phyloP scores from a whole-genome alignment of 1,140 invertebrate genomes.

The Lerema accius region DNA sequence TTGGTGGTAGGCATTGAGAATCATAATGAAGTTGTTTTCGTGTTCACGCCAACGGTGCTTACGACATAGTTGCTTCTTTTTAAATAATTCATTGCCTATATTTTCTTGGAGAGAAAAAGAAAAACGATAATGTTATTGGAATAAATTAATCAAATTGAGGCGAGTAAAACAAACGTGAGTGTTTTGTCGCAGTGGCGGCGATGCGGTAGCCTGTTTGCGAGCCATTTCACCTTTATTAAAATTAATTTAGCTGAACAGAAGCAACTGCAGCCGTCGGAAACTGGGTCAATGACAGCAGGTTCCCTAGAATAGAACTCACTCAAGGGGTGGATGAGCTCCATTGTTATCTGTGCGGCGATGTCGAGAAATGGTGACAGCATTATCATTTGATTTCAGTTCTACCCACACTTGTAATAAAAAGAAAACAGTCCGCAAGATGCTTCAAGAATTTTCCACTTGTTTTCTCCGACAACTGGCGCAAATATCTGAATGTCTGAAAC shows the following conservation, averaged over 20 bases:
- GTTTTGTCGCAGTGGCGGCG: slow-evolving; percentile 37
- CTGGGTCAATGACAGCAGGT: slow-evolving; percentile 65
- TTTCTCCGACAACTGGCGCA: not conserved
- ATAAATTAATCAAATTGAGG: slow-evolving; percentile 6
- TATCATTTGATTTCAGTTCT: slow-evolving; percentile 34
- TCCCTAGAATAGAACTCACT: slow-evolving; percentile 60
- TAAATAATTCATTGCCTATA: no score
- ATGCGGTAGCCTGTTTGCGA: slow-evolving; percentile 46
- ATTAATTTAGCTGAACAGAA: slow-evolving; percentile 55
- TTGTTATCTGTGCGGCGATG: slow-evolving; percentile 48
- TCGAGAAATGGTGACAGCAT: slow-evolving; percentile 33
- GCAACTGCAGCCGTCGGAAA: slow-evolving; percentile 42
- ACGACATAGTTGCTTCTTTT: no score
- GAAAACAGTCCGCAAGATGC: not conserved
- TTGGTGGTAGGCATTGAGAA: no score
- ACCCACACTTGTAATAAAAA: slow-evolving; percentile 8
- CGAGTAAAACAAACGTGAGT: slow-evolving; percentile 7
- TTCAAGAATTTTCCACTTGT: slow-evolving; percentile 1
- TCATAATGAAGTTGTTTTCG: no score
- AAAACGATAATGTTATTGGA: not conserved
- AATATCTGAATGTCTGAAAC: not conserved
- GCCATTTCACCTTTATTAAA: slow-evolving; percentile 62
- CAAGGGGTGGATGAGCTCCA: slow-evolving; percentile 57
- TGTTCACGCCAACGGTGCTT: no score
- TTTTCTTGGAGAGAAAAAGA: no score